These are phyloP conservation scores for Epirrhoe alternata DNA, from an alignment of 2,888 invertebrate species.

Conservation along the genomic window DNA sequence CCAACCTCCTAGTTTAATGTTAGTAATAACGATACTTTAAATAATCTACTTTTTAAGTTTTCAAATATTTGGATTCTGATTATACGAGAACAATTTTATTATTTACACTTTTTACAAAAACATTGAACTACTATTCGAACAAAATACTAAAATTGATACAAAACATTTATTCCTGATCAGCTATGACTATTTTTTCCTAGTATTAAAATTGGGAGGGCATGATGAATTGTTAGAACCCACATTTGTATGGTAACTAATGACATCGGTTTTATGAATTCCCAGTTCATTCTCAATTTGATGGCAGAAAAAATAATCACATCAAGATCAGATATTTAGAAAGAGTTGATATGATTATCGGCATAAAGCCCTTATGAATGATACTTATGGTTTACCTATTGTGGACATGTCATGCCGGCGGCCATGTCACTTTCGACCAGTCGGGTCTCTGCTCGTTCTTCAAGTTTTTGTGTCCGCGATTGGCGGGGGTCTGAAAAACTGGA, in stretches of 20 bases:
- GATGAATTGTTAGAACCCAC: constrained; percentile 25
- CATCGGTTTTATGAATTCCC: constrained; percentile 34
- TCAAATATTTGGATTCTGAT: neutral
- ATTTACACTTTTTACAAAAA: constrained; percentile 16
- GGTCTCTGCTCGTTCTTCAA: constrained; percentile 75
- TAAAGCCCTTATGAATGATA: constrained; percentile 82
- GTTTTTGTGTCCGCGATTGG: constrained; percentile 81
- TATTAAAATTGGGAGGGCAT: neutral
- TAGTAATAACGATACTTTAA: constrained; percentile 11
- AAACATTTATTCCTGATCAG: constrained; percentile 47
- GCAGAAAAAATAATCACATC: constrained; percentile 72
- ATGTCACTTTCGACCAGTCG: constrained; percentile 79
- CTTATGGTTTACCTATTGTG: constrained; percentile 84
- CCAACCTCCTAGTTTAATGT: constrained; percentile 25
- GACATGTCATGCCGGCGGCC: constrained; percentile 81
- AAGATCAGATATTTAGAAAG: constrained; percentile 55
- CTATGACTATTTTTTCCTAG: constrained; percentile 62
- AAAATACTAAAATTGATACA: constrained; percentile 20
- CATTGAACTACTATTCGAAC: constrained; percentile 16
- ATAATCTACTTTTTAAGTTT: neutral
- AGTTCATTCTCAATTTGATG: constrained; percentile 43
- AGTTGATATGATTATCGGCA: constrained; percentile 72
- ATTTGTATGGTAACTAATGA: constrained; percentile 31
- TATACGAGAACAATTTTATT: neutral
- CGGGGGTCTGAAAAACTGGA: constrained; percentile 85